Percentiles rank a stretch among this genome's conserved stretches.
Conservation (phyloP, 2,888 invertebrate genomes). For the Euspilapteryx auroguttella region DNA sequence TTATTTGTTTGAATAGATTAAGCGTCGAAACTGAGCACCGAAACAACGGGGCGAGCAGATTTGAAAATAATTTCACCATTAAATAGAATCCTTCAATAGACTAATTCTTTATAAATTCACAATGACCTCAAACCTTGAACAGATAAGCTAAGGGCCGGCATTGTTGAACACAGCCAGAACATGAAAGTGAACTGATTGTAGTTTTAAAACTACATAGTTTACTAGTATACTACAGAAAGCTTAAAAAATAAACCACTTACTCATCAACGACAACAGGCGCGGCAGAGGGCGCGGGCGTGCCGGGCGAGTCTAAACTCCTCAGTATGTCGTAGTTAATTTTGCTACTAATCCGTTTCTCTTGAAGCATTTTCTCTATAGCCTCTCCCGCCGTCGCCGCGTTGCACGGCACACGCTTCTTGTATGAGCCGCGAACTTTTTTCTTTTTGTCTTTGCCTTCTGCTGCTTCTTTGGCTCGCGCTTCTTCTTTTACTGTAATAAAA, state of each 20-base stretch:
- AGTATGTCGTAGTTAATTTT: slow-evolving; percentile 98
- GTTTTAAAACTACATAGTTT: too few species aligned
- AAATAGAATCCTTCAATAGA: too few species aligned
- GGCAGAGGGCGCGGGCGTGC: slow-evolving; percentile 17
- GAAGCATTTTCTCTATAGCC: slow-evolving; percentile 94
- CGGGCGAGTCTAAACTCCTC: slow-evolving; percentile 69
- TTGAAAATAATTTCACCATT: too few species aligned
- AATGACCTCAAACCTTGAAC: too few species aligned
- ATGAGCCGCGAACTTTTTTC: slow-evolving; percentile 70
- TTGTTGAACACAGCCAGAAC: too few species aligned
- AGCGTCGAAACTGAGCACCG: too few species aligned
- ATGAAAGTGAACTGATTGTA: too few species aligned
- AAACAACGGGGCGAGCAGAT: too few species aligned
- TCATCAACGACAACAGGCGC: slow-evolving; percentile 11
- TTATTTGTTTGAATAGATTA: too few species aligned
- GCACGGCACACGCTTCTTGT: slow-evolving; percentile 63
- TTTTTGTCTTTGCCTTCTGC: slow-evolving; percentile 88
- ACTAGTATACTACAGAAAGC: too few species aligned
- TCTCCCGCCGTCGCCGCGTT: slow-evolving; percentile 78
- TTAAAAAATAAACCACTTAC: slow-evolving; percentile 9
- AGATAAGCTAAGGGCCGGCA: too few species aligned
- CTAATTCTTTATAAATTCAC: too few species aligned
- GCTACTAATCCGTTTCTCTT: slow-evolving; percentile 90
- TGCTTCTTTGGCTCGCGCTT: slow-evolving; percentile 74
- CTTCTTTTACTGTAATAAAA: slow-evolving; percentile 89